phyloP scores from a whole-genome alignment of 2,888 invertebrate genomes.

The Ormyrus rosae region DNA sequence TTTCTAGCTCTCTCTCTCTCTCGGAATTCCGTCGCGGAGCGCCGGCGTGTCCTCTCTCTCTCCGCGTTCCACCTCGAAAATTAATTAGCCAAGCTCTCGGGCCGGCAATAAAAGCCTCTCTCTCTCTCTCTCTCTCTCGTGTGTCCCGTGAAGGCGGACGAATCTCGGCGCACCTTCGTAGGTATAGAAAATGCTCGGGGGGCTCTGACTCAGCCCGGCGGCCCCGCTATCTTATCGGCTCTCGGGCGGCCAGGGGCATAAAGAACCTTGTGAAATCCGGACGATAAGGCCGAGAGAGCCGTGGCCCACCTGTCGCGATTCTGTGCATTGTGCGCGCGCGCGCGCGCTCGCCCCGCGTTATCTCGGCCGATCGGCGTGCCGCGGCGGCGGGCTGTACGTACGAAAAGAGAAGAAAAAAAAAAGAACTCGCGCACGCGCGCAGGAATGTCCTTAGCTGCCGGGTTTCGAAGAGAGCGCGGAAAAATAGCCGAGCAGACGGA shows the following conservation, averaged over 20 bases:
- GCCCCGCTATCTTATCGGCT: slow-evolving; percentile 10
- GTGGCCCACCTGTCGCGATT: slow-evolving; percentile 34
- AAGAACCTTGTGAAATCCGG: slow-evolving; percentile 4
- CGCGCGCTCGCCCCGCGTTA: not conserved
- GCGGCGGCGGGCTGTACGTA: not conserved
- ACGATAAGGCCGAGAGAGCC: not conserved
- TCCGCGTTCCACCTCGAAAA: no score
- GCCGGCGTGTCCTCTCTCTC: no score
- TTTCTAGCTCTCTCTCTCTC: not conserved
- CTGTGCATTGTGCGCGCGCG: not conserved
- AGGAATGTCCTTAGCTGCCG: no score
- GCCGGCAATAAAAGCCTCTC: no score
- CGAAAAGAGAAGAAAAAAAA: no score
- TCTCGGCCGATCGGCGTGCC: not conserved
- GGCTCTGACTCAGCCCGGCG: no score
- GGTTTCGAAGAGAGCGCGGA: not conserved
- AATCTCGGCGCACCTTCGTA: no score
- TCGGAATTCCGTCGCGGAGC: not conserved
- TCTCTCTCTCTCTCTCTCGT: no score
- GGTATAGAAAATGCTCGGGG: no score
- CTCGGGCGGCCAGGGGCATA: not conserved
- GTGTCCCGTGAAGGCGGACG: no score
- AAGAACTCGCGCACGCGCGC: no score
- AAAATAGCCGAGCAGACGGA: slow-evolving; percentile 11
- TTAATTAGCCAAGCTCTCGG: no score